phyloP scores from a whole-genome alignment of 1,140 invertebrate genomes.

The Octopus bimaculoides region DNA sequence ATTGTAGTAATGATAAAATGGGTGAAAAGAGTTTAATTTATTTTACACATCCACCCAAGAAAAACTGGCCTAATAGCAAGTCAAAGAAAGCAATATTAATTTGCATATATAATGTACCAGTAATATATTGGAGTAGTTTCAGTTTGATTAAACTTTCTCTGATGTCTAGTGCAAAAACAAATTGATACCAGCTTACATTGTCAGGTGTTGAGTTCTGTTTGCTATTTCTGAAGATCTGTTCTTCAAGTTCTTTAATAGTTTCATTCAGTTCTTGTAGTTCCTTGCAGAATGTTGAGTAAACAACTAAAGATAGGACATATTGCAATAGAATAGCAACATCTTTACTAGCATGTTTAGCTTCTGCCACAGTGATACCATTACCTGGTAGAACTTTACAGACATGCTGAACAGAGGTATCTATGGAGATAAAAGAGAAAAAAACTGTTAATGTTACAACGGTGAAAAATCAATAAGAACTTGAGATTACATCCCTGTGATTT shows the following conservation, averaged over 20 bases:
- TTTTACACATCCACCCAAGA: too few relatives aligned
- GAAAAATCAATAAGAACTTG: neutral
- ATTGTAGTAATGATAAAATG: too few relatives aligned
- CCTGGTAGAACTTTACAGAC: constrained; percentile 1
- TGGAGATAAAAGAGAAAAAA: too few relatives aligned
- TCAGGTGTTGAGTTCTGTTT: constrained; percentile 10
- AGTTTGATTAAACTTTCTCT: too few relatives aligned
- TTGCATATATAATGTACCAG: too few relatives aligned
- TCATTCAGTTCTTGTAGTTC: constrained; percentile 50
- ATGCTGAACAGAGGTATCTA: too few relatives aligned
- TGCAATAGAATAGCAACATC: constrained; percentile 55
- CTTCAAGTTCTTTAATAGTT: constrained; percentile 47
- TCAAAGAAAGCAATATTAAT: too few relatives aligned
- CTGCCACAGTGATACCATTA: constrained; percentile 51
- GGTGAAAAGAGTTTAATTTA: too few relatives aligned
- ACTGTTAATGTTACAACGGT: neutral
- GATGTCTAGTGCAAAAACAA: too few relatives aligned
- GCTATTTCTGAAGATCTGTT: constrained; percentile 56
- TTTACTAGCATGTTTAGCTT: constrained; percentile 55
- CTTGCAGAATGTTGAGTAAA: constrained; percentile 52
- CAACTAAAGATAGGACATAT: constrained; percentile 57
- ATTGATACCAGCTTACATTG: too few relatives aligned
- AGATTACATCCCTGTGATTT: neutral
- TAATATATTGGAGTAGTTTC: too few relatives aligned
- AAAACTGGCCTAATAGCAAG: too few relatives aligned